Percentiles rank a stretch among this genome's conserved stretches.
These are phyloP conservation scores for Brachionus manjavacas DNA, from an alignment of 1,140 invertebrate genomes.

Conservation along the genomic window DNA sequence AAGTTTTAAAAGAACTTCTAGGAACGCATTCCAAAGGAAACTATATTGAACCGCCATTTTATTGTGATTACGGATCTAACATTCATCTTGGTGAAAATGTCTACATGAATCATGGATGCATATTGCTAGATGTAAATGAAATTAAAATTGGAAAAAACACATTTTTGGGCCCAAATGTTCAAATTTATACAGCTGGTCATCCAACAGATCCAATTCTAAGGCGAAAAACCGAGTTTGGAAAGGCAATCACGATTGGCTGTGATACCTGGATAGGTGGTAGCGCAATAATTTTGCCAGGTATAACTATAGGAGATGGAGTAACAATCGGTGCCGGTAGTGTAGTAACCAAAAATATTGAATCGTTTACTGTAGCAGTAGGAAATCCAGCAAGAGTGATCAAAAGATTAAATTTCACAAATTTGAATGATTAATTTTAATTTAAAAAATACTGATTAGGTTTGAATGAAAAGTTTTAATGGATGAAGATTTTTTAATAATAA, in stretches of 20 bases:
- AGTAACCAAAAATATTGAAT: slow-evolving; percentile 47
- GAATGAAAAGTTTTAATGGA: neutral
- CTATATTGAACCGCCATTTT: slow-evolving; percentile 37
- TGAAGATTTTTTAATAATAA: neutral
- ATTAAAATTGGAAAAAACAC: slow-evolving; percentile 46
- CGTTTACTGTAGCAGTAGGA: slow-evolving; percentile 46
- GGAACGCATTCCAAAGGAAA: neutral
- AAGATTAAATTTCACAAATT: neutral
- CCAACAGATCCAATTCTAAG: slow-evolving; percentile 43
- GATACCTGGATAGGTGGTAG: slow-evolving; percentile 48
- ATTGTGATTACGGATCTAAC: slow-evolving; percentile 30
- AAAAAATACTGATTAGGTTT: no score
- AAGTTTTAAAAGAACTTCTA: slow-evolving; percentile 3
- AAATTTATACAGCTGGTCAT: slow-evolving; percentile 46
- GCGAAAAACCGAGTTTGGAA: slow-evolving; percentile 13
- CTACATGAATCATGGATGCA: slow-evolving; percentile 47
- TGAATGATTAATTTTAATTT: neutral
- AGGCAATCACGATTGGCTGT: neutral
- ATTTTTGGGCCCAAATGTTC: slow-evolving; percentile 45
- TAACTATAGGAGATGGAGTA: slow-evolving; percentile 47
- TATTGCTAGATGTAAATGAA: slow-evolving; percentile 44
- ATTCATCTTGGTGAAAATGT: slow-evolving; percentile 45
- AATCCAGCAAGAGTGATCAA: slow-evolving; percentile 47
- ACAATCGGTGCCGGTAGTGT: slow-evolving; percentile 47
- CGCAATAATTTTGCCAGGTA: slow-evolving; percentile 46